These are phyloP conservation scores for Pachyrhynchus sulphureomaculatus DNA, from an alignment of 1,140 invertebrate genomes.

Conservation along the genomic window DNA sequence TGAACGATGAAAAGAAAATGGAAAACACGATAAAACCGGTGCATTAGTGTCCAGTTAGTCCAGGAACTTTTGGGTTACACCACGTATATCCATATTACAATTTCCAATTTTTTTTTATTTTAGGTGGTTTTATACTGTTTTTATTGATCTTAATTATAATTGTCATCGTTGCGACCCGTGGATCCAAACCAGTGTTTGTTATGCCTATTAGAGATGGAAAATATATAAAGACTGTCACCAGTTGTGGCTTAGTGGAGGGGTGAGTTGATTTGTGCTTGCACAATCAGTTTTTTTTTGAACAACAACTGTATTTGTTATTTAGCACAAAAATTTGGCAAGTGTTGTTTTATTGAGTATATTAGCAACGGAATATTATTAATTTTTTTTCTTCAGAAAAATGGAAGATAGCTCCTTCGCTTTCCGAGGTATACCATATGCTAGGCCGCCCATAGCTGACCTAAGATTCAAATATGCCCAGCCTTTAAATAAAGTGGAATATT, in stretches of 20 bases:
- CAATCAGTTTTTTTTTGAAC: neutral
- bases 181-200: conserved; percentile 47
- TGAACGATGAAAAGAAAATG: too few species aligned
- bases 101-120: conserved; percentile 12
- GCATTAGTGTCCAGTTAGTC: too few species aligned
- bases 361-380: too few species aligned
- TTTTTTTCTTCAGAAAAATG: conserved; percentile 55
- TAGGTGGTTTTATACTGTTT: conserved; percentile 55
- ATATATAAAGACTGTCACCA: conserved; percentile 69
- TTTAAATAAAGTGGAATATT: conserved; percentile 66
- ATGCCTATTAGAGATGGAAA: conserved; percentile 65
- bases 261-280: conserved; percentile 38
- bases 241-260: conserved; percentile 79
- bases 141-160: conserved; percentile 66
- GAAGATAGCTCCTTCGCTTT: conserved; percentile 79
- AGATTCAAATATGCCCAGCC: conserved; percentile 73
- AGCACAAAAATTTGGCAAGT: too few species aligned
- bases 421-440: conserved; percentile 81
- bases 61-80: too few species aligned
- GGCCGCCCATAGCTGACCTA: conserved; percentile 68
- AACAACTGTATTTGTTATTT: too few species aligned
- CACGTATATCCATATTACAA: neutral
- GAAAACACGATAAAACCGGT: too few species aligned
- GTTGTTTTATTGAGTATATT: too few species aligned
- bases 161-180: conserved; percentile 61